Evolutionary conservation across 1,140 invertebrate species (phyloP).

Genomic region (Zelostemma sp.): DNA sequence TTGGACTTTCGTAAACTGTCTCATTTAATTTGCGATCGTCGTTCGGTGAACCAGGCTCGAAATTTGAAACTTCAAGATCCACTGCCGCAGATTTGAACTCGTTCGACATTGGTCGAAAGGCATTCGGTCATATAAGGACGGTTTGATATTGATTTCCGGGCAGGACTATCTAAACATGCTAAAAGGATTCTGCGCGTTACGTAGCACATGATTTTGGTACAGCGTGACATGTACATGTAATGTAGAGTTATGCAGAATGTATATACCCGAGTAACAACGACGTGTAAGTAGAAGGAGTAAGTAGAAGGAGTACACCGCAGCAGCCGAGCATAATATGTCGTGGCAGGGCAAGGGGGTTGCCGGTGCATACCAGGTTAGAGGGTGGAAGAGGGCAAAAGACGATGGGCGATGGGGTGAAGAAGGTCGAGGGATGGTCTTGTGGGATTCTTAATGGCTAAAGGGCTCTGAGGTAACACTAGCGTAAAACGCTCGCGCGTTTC

Average conservation of each 20-base stretch:
- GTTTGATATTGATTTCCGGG: conserved; percentile 66
- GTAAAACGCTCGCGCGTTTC: conserved; percentile 52
- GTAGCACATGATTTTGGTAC: conserved; percentile 63
- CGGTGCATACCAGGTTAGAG: conserved; percentile 25
- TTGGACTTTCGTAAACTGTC: too few species aligned
- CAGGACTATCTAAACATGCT: conserved; percentile 62
- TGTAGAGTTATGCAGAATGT: conserved; percentile 53
- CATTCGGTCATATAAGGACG: conserved; percentile 32
- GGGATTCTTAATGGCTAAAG: conserved; percentile 66
- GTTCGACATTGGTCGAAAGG: background rate
- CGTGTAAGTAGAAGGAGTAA: too few species aligned
- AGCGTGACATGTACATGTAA: conserved; percentile 55
- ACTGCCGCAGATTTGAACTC: too few species aligned
- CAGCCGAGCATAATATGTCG: conserved; percentile 60
- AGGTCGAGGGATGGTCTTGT: conserved; percentile 56
- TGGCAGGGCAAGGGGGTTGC: conserved; percentile 41
- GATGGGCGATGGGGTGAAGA: conserved; percentile 27
- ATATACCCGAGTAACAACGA: conserved; percentile 34
- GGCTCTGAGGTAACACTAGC: conserved; percentile 60
- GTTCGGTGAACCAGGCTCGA: too few species aligned
- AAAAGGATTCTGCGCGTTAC: conserved; percentile 54
- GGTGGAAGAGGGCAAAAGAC: conserved; percentile 27
- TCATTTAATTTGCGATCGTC: too few species aligned
- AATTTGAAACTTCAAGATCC: too few species aligned
- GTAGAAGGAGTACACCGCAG: conserved; percentile 41